Conservation (phyloP, 2,797 vertebrate species). For the Ctenopoma kingsleyae region DNA sequence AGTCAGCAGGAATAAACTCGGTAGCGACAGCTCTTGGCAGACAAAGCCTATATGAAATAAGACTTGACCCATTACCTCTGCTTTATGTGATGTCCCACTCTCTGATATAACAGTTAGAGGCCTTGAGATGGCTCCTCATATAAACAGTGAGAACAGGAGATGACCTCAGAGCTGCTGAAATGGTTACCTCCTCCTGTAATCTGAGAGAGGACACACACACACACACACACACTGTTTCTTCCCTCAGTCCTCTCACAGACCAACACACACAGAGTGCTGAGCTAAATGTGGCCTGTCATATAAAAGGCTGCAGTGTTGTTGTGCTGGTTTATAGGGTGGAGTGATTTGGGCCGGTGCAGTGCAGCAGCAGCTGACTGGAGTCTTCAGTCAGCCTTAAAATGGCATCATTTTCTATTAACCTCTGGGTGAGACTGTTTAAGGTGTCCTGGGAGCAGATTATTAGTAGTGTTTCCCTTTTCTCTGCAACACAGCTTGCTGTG, state of each 20-base stretch:
- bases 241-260: background rate
- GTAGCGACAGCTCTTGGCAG: background rate
- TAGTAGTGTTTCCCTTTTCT: slow-evolving; percentile 23
- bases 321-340: slow-evolving; percentile 47
- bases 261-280: slow-evolving; percentile 1
- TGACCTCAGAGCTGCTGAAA: slow-evolving; percentile 25
- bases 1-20: background rate
- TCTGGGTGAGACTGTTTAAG: slow-evolving; percentile 43
- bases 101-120: background rate
- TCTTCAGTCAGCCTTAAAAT: slow-evolving; percentile 64
- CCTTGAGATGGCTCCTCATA: background rate
- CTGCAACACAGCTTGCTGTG: background rate
- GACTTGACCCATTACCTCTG: background rate
- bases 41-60: background rate
- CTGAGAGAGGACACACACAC: slow-evolving; percentile 15
- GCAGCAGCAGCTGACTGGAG: slow-evolving; percentile 34
- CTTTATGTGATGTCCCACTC: background rate
- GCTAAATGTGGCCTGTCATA: slow-evolving; percentile 42
- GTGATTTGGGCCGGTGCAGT: slow-evolving; percentile 15
- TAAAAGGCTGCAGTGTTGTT: slow-evolving; percentile 44
- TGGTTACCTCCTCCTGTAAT: slow-evolving; percentile 35
- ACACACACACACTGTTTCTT: slow-evolving; percentile 4
- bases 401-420: slow-evolving; percentile 67
- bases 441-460: slow-evolving; percentile 51
- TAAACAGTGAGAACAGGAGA: background rate